phyloP scores from a whole-genome alignment of 2,113 vertebrate genomes.

The Tauraco erythrolophus region DNA sequence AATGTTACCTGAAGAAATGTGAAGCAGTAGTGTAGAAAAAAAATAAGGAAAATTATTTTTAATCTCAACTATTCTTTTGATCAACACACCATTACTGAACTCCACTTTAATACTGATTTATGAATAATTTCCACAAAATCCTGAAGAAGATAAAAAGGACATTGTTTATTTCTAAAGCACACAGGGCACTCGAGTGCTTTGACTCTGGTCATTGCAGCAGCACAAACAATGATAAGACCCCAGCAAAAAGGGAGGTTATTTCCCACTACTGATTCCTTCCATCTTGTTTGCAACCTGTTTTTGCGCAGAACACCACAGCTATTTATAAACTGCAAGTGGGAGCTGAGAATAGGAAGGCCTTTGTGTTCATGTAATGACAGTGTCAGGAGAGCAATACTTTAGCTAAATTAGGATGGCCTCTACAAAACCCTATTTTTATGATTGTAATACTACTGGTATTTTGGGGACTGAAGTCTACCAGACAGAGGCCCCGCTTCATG shows the following conservation, averaged over 20 bases:
- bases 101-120: not conserved
- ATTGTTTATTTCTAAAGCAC: not conserved
- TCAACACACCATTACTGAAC: not conserved
- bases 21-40: not conserved
- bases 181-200: not conserved
- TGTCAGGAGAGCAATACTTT: constrained; percentile 29
- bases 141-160: not conserved
- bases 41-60: not conserved
- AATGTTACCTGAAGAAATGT: not conserved
- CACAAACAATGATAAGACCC: not conserved
- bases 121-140: not conserved
- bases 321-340: constrained; percentile 40
- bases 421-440: constrained; percentile 9
- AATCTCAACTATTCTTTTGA: not conserved
- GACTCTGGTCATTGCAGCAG: not conserved
- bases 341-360: constrained; percentile 23
- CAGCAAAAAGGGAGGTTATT: not conserved
- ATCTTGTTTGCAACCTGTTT: constrained; percentile 40
- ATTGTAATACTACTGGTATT: constrained; percentile 9
- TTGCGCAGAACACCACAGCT: not conserved
- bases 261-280: not conserved
- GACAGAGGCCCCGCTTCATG: not conserved
- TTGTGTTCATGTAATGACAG: constrained; percentile 20
- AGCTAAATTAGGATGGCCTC: constrained; percentile 40
- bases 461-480: not conserved